Base-by-base conservation (phyloP, 2,888 invertebrate genomes). In the Hylaea fasciaria region DNA sequence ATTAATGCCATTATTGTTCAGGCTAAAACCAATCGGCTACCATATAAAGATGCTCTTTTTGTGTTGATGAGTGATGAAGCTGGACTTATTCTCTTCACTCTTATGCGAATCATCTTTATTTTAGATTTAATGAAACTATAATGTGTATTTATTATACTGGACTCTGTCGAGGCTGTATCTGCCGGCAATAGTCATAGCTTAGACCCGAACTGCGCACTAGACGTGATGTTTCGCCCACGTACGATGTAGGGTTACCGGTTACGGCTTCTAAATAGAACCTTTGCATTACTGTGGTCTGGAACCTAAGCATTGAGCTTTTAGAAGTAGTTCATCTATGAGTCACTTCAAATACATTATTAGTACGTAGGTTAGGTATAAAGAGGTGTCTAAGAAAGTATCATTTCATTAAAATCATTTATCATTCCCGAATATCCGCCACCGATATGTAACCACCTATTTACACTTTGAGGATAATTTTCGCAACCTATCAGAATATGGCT, bases 371-470 rank as follows among this genome's bases (percentile, higher is more conserved):
- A 55, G 47, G 32, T 35, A 9, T 54, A 32, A 54, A 50, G 35
- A 54, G 12, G 13, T 49, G 37, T 61, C 17, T 29, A 61, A 32
- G 45, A 50, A 13, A n/a, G 13, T 39, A 52, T 62, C 48, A 62
- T 48, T 44, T 57, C 56, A 62, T 44, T 44, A 48, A 39, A 37
- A 17, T 57, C 61, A 62, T 62, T 45, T 45, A 62, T 62, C 61
- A 62, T 62, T 62, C 61, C 61, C 56, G 39, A 62, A 40, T 48
- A 49, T 57, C 61, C 61, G 61, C 61, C 61, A 62, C 61, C 61
- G 56, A 62, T 52, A 44, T 52, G 48, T 48, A 52, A 56, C 61
- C 61, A 62, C 61, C 61, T 56, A 61, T 52, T 62, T 54, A 52
- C 32, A 47, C n/a, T n/a, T 32, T 8, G 1, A 29, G 37, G 16